Evolutionary conservation across 2,113 vertebrate species (phyloP).

Genomic region (Lepus europaeus): DNA sequence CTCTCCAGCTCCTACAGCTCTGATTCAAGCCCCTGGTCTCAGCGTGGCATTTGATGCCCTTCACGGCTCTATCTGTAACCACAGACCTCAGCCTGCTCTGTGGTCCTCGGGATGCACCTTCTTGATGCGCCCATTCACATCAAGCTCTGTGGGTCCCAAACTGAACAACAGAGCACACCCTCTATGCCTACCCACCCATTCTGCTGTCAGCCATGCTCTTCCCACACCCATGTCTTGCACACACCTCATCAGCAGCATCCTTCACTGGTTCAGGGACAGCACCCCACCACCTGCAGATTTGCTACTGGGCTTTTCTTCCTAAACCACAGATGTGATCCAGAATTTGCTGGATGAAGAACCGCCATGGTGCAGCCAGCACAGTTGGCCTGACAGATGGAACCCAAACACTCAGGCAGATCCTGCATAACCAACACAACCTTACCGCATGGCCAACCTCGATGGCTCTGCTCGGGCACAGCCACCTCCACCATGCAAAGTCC

Average conservation of each 20-base stretch:
- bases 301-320: neutral
- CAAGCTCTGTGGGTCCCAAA: neutral
- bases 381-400: neutral
- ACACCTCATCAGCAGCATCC: accelerated
- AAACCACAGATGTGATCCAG: neutral
- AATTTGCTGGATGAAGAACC: neutral
- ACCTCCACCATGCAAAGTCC: neutral
- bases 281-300: too few species aligned
- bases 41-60: neutral
- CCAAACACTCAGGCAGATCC: neutral
- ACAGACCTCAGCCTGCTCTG: neutral
- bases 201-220: neutral
- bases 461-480: too few species aligned
- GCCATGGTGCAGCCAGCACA: too few species aligned
- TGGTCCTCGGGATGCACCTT: neutral
- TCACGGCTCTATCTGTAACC: neutral
- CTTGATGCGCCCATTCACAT: neutral
- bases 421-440: neutral
- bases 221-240: accelerated
- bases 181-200: neutral
- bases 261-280: neutral
- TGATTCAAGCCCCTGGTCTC: neutral
- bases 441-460: neutral
- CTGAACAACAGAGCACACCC: accelerated
- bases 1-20: neutral